Evolutionary conservation across 2,113 vertebrate genomes (phyloP).

Genomic region (Varanus komodoensis): DNA sequence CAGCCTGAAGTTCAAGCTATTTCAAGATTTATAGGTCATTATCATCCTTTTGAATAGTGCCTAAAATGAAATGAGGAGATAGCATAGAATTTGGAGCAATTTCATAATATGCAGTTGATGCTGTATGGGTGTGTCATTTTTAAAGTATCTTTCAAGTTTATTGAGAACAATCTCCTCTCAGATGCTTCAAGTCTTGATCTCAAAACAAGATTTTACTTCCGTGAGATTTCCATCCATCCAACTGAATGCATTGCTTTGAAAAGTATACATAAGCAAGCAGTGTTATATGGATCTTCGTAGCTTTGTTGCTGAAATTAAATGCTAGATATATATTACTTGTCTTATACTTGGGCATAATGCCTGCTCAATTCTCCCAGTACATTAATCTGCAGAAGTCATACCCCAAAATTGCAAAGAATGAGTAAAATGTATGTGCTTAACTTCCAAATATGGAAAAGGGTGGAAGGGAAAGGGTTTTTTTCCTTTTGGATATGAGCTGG

Average conservation of each 20-base stretch:
- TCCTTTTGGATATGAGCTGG: not conserved
- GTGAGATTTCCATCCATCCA: not conserved
- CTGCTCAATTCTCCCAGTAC: not conserved
- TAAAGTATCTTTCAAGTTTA: not conserved
- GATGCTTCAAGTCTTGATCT: not conserved
- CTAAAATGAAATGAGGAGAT: not conserved
- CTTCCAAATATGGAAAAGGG: not conserved
- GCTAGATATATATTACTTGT: not conserved
- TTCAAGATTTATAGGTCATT: slow-evolving; percentile 9
- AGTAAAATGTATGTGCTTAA: too few relatives aligned
- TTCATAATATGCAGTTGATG: not conserved
- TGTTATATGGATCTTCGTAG: not conserved
- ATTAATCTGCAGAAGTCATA: not conserved
- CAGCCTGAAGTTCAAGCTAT: not conserved
- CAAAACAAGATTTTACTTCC: not conserved
- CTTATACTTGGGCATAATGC: not conserved
- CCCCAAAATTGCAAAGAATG: too few relatives aligned
- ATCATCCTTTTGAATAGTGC: not conserved
- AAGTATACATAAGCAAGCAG: not conserved
- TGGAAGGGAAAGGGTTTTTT: not conserved
- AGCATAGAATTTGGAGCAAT: not conserved
- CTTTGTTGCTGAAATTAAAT: not conserved
- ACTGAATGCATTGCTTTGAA: not conserved
- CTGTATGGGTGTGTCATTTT: not conserved
- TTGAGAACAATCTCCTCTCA: not conserved